A percentile compares a stretch with the other conserved stretches of the same genome.
phyloP scores from a whole-genome alignment of 2,113 vertebrate genomes.

The Oryzias woworae region DNA sequence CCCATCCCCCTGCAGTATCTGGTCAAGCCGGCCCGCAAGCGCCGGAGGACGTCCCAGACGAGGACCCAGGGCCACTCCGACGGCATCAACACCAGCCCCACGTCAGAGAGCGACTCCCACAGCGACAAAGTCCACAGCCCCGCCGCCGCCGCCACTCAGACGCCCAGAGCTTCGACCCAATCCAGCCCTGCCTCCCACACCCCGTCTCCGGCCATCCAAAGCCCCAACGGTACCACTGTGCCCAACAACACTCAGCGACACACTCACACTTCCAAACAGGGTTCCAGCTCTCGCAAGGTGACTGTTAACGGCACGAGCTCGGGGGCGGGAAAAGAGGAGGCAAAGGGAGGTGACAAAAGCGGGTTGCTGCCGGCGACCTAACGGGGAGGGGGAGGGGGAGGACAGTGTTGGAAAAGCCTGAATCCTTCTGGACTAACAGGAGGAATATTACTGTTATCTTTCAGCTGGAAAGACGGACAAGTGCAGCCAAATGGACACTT shows the following conservation, averaged over 20 bases:
- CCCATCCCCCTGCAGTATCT: conserved; percentile 90
- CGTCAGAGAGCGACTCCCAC: conserved; percentile 88
- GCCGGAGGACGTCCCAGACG: conserved; percentile 76
- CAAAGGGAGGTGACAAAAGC: conserved; percentile 62
- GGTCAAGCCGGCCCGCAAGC: conserved; percentile 86
- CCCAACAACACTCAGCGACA: conserved; percentile 82
- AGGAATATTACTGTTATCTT: conserved; percentile 25
- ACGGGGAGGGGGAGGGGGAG: conserved; percentile 33
- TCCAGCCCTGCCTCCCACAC: conserved; percentile 75
- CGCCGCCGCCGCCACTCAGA: conserved; percentile 73
- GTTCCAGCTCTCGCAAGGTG: conserved; percentile 80
- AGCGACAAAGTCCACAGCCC: conserved; percentile 91
- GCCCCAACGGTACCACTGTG: conserved; percentile 70
- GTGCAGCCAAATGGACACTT: conserved; percentile 72
- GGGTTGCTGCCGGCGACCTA: conserved; percentile 80
- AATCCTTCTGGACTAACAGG: conserved; percentile 20
- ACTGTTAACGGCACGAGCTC: conserved; percentile 80
- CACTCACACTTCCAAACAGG: conserved; percentile 74
- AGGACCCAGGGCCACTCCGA: conserved; percentile 78
- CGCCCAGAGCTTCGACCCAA: conserved; percentile 77
- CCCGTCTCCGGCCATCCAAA: conserved; percentile 64
- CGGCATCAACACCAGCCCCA: conserved; percentile 84
- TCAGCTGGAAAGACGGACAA: conserved; percentile 51
- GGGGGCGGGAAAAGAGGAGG: conserved; percentile 58
- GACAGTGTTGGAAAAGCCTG: conserved; percentile 56